Evolutionary conservation across 1,140 invertebrate species (phyloP).

Genomic region (Thaumatotibia leucotreta): DNA sequence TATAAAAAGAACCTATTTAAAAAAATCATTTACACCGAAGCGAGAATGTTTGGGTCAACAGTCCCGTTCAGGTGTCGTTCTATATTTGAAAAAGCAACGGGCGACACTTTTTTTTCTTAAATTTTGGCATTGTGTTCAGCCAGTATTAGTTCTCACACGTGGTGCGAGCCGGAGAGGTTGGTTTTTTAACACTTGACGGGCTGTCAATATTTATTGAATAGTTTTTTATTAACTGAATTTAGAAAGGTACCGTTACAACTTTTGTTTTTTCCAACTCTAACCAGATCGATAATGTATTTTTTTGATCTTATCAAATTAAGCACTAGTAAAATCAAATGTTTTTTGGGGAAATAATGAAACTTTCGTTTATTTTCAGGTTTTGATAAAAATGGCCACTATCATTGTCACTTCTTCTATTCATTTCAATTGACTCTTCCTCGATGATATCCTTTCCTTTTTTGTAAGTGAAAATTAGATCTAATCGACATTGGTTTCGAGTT

Average conservation of each 20-base stretch:
- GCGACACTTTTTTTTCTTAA: background rate
- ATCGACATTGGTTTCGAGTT: too few species aligned
- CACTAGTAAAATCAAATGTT: too few species aligned
- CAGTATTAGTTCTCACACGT: conserved; percentile 6
- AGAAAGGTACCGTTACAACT: background rate
- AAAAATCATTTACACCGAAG: conserved; percentile 1
- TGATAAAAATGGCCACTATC: too few species aligned
- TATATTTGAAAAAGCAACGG: conserved; percentile 8
- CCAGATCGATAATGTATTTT: too few species aligned
- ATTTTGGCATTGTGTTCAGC: conserved; percentile 5
- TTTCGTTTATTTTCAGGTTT: too few species aligned
- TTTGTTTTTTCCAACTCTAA: background rate
- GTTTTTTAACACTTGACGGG: background rate
- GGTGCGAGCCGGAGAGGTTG: background rate
- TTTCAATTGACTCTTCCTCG: too few species aligned
- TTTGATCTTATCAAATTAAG: too few species aligned
- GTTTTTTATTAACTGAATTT: background rate
- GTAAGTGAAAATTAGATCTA: too few species aligned
- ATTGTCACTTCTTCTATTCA: too few species aligned
- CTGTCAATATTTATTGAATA: background rate
- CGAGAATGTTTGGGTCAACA: conserved; percentile 9
- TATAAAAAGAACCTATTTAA: conserved; percentile 9
- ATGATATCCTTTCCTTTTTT: too few species aligned
- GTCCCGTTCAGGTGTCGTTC: conserved; percentile 11
- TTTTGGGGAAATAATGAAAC: too few species aligned